Base-by-base conservation (phyloP, 2,797 vertebrate species). In the Falco concolor region DNA sequence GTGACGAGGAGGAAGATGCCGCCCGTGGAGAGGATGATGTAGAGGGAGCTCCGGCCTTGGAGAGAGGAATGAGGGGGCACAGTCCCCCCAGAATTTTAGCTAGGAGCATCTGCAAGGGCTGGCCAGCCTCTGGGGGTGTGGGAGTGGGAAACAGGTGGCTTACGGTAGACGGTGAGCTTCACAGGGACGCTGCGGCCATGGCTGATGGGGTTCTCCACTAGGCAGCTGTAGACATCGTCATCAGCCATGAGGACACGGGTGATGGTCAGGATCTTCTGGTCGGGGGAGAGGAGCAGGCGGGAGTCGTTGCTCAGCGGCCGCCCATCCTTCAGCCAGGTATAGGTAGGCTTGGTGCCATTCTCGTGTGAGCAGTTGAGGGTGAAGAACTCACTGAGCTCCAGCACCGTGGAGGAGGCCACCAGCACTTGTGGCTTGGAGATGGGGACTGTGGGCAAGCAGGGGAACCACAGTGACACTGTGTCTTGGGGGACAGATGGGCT, bases 1-100 rank as follows among this genome's bases (percentile, higher is more conserved):
- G 99, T 99, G 98, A 99, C 99, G 6, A 99, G 98, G 89, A 99
- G 98, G 97, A 99, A 99, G 97, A 99, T 99, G 91, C 99, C 99
- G 2, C 99, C 99, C 0, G 99, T 99, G 94, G 99, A 99, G 93
- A 99, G 98, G 97, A 99, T 99, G 98, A 99, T 99, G 96, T 99
- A 99, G 80, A 99, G 98, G 38, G 99, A 99, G 88, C 99, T 99
- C 95, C 99, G 98, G 97, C 98, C 99, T 99, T 95, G 25, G 60
- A 59, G 34, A 96, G 44, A 95, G 8, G 70, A 85, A 83, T 44
- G 21, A 77, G 20, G 25, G 38, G 23, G 21, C 7, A 45, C 3
- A 67, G 20, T 2, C 32, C 59, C 54, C 30, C 32, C 8, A 0
- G 1, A 14, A 49, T 30, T 87, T 93, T 81, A 91, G 36, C 72